A percentile compares a stretch with the other conserved stretches of the same genome.
phyloP scores from a whole-genome alignment of 2,888 invertebrate genomes.

The Meganola albula region DNA sequence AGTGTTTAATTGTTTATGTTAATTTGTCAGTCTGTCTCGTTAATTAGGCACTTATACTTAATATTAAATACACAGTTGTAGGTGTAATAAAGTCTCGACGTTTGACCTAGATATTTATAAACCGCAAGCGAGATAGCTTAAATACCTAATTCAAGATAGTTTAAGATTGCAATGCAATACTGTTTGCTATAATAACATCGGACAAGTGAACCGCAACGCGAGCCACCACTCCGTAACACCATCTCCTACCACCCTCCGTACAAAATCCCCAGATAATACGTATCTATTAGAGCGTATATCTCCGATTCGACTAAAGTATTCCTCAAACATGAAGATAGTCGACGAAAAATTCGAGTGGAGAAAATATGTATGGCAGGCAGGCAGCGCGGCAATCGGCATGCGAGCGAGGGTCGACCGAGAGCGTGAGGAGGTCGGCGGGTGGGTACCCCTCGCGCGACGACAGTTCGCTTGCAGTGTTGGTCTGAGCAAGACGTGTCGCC shows the following conservation, averaged over 20 bases:
- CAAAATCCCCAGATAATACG: constrained; percentile 69
- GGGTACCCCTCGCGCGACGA: constrained; percentile 43
- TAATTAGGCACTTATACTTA: too few species aligned
- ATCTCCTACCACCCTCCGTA: constrained; percentile 49
- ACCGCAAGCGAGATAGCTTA: too few species aligned
- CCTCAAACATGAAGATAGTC: constrained; percentile 75
- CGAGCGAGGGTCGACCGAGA: constrained; percentile 58
- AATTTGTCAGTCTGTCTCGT: too few species aligned
- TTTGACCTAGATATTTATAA: too few species aligned
- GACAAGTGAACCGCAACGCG: constrained; percentile 42
- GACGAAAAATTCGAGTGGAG: constrained; percentile 75
- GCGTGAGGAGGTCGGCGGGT: constrained; percentile 40
- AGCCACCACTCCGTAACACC: constrained; percentile 42
- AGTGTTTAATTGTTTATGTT: too few species aligned
- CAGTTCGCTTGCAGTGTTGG: constrained; percentile 58
- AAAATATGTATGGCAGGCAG: constrained; percentile 71
- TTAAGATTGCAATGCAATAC: constrained; percentile 45
- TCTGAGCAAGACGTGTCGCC: constrained; percentile 39
- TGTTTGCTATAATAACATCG: constrained; percentile 47
- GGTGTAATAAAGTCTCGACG: too few species aligned
- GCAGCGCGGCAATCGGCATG: constrained; percentile 60
- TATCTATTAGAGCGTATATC: constrained; percentile 74
- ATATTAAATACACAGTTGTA: too few species aligned
- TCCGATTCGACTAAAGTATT: constrained; percentile 74
- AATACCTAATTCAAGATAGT: too few species aligned